These are phyloP conservation scores for Morus bassanus DNA, from an alignment of 2,797 vertebrate genomes.

Conservation along the genomic window DNA sequence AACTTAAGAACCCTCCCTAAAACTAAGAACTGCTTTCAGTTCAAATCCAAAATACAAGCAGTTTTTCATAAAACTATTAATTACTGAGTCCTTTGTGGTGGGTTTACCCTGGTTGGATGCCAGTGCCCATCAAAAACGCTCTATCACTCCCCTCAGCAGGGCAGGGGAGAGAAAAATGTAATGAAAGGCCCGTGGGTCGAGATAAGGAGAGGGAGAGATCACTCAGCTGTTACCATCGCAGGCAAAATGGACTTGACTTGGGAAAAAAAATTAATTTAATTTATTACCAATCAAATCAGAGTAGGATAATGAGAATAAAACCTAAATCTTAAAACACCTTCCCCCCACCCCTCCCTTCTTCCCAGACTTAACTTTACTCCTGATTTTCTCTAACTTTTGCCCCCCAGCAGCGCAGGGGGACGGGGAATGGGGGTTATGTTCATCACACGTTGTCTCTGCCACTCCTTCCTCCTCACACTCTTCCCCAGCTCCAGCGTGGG, in stretches of 20 bases:
- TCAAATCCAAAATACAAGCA: background rate
- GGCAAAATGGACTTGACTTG: too few relatives aligned
- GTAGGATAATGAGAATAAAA: background rate
- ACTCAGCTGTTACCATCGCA: background rate
- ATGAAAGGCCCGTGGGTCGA: background rate
- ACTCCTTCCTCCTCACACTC: background rate
- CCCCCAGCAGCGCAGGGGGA: fast-evolving
- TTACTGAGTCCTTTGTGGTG: background rate
- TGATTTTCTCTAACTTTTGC: background rate
- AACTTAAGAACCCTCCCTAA: background rate
- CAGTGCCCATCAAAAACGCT: background rate
- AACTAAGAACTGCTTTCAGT: background rate
- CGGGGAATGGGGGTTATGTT: background rate
- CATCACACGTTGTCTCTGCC: background rate
- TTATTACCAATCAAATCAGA: background rate
- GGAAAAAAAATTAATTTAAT: background rate
- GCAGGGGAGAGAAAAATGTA: background rate
- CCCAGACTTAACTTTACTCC: background rate
- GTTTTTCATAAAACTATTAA: background rate
- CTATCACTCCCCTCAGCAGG: background rate
- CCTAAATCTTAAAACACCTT: background rate
- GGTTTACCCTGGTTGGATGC: background rate
- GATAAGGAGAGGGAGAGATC: background rate
- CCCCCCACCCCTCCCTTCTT: background rate
- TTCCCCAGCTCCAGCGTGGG: background rate